These are phyloP conservation scores for Aphelenchoides fujianensis DNA, from an alignment of 1,140 invertebrate genomes.

Conservation along the genomic window DNA sequence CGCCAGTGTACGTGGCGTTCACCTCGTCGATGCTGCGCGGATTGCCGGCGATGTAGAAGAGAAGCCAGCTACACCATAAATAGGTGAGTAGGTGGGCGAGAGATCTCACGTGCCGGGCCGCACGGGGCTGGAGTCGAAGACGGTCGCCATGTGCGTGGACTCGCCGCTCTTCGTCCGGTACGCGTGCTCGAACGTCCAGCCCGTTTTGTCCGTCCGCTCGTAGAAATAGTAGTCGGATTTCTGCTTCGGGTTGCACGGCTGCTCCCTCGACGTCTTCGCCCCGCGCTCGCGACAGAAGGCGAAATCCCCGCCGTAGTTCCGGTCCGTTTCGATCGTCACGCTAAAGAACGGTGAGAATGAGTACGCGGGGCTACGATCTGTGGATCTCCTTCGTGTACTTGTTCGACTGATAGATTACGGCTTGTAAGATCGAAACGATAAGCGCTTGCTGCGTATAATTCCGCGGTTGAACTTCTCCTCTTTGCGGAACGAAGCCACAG, in stretches of 20 bases:
- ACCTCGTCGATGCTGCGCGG: background rate
- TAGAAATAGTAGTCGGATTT: slow-evolving; percentile 51
- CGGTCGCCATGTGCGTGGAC: slow-evolving; percentile 7
- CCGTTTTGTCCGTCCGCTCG: slow-evolving; percentile 30
- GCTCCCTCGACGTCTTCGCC: background rate
- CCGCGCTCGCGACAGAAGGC: slow-evolving; percentile 40
- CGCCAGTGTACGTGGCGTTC: slow-evolving; percentile 35
- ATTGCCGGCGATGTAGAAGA: background rate
- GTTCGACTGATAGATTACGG: too few species aligned
- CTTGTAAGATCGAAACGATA: too few species aligned
- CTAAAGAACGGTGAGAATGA: slow-evolving; percentile 19
- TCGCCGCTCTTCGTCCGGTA: slow-evolving; percentile 4
- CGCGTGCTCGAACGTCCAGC: background rate
- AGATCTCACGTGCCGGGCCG: slow-evolving; percentile 40
- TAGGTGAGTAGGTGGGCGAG: background rate
- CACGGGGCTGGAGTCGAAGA: slow-evolving; percentile 33
- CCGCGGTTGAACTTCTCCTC: background rate
- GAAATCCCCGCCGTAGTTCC: slow-evolving; percentile 33
- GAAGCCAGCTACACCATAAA: background rate
- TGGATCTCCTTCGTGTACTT: too few species aligned
- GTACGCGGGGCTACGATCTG: background rate
- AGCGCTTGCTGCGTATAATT: background rate
- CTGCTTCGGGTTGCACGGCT: slow-evolving; percentile 48
- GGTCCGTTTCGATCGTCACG: slow-evolving; percentile 33
- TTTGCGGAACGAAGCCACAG: background rate